Base-by-base conservation (phyloP, 1,140 invertebrate genomes). In the Lysiphlebus fabarum region DNA sequence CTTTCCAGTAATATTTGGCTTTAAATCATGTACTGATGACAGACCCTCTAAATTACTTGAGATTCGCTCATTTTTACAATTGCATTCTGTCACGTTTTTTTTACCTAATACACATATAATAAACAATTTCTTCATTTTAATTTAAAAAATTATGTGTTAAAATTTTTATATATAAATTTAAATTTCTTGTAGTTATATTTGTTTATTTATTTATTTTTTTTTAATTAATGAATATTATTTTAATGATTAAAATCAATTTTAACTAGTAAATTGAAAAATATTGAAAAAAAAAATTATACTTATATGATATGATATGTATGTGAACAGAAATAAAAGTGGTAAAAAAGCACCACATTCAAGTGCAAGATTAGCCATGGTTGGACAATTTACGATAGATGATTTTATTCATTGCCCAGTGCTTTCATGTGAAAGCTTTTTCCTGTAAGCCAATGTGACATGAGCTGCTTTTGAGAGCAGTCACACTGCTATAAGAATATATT, bases 1-100 rank as follows among this genome's bases (percentile, higher is more conserved):
- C 66, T 73, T 70, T 78, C 76, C 76, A 72, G 77, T 77, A 78
- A 80, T 80, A 80, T 80, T 80, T 79, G 76, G 76, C 78, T 79
- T 78, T 80, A 80, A 80, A 80, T 79, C 78, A 80, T 80, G 76
- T 76, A 70, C 61, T 69, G 74, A 66, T 76, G 76, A 77, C 77
- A 72, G 72, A 51, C 33, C 34, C 17, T 26, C 43, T 14, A n/a
- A 12, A 9, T 58, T 26, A 38, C 7, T 26, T 17, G n/a, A 40
- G 6, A 54, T 12, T 51, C 11, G 7, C 36, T 36, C 17, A 49
- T 36, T 14, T 14, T 49, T 6, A 26, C 12, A 43, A 9, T n/a
- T 54, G 14, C 50, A 59, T 59, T 59, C 44, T 45, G 10, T 59
- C 58, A 59, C 58, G 58, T 54, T 6, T 37, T 6, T n/a, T 26